Base-by-base conservation (phyloP, 1,140 invertebrate genomes). In the Drosophila lowei region DNA sequence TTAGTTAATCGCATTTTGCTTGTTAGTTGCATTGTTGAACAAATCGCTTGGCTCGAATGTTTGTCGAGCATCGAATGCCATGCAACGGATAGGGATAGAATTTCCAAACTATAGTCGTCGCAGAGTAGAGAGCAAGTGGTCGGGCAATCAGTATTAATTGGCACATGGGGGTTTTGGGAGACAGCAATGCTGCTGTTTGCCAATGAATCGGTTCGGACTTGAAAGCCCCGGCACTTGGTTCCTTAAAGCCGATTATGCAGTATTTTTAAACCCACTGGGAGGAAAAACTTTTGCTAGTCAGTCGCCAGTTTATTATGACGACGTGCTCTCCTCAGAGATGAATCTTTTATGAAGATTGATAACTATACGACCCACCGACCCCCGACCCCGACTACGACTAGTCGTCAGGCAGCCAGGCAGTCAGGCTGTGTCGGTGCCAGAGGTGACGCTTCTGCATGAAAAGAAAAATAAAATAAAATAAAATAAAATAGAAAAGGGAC, bases 1-100 rank as follows among this genome's bases (percentile, higher is more conserved):
- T 63, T 64, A 57, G 59, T 70, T 85, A 84, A 84, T 84, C 79
- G 79, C 76, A 79, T 77, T 85, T 65, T 48, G 63, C 64, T 65
- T 70, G 74, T 50, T 61, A 76, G 64, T 74, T 79, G 72, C 80
- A 76, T 79, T 79, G 76, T 85, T 50, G 50, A 64, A 15, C 63
- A 66, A 85, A 64, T 83, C 65, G 72, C 55, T 43, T 38, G 50
- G 67, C 46, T 65, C 71, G 62, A 59, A 77, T 62, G 72, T 76
- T 79, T 62, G 74, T 4, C 4, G 23, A 25, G 23, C 23, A 25
- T 25, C 23, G 23, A 25, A 4, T 25, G 23, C 23, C 67, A 38
- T 38, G 34, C 18, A 18, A 61, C 57, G 30, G 25, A 64, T 15
- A 34, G 18, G 63, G 34, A 42, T 72, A 72, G 46, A 47, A 48